Evolutionary conservation across 1,140 invertebrate species (phyloP), one percentile per base, ranked within the genome.

Genomic region (Zelostemma sp.): DNA sequence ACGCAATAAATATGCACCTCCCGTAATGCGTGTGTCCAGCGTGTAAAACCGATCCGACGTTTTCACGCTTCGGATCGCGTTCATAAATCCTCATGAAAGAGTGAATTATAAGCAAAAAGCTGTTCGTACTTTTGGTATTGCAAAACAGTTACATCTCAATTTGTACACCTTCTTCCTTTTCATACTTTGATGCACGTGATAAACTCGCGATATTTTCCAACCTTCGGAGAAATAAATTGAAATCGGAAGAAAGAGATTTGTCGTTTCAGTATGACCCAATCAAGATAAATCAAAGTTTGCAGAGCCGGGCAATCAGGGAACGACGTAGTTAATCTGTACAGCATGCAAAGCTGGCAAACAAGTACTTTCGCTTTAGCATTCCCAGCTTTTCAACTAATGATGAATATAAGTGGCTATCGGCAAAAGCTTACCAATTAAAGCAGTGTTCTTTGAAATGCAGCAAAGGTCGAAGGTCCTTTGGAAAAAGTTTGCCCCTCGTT

Each of bases 1-100:
- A 70, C 64, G 61, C 66, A 72, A 74, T 72, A 74, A 74, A 67
- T 60, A 66, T 68, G 69, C 69, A 73, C 72, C 72, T 74, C 73
- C 64, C 59, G 65, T 66, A 68, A 72, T 73, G 69, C 68, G 60
- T 71, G 63, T 68, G 71, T 72, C 60, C 63, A 28, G n/a, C n/a
- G n/a, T n/a, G n/a, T 61, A 38, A 19, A 17, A 19, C 41, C n/a
- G 12, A 5, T 16, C 4, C 48, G 11, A 31, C n/a, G 18, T 9
- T 21, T 16, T 28, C 48, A 6, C 19, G n/a, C 25, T 21, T 12
- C 12, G 8, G n/a, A n/a, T n/a, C n/a, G n/a, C n/a, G n/a, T n/a
- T n/a, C n/a, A n/a, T n/a, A n/a, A n/a, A n/a, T n/a, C n/a, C n/a
- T n/a, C n/a, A n/a, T n/a, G n/a, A n/a, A n/a, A n/a, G n/a, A n/a